A percentile compares a stretch with the other conserved stretches of the same genome.
phyloP scores from a whole-genome alignment of 1,140 invertebrate genomes.

The Orius insidiosus region DNA sequence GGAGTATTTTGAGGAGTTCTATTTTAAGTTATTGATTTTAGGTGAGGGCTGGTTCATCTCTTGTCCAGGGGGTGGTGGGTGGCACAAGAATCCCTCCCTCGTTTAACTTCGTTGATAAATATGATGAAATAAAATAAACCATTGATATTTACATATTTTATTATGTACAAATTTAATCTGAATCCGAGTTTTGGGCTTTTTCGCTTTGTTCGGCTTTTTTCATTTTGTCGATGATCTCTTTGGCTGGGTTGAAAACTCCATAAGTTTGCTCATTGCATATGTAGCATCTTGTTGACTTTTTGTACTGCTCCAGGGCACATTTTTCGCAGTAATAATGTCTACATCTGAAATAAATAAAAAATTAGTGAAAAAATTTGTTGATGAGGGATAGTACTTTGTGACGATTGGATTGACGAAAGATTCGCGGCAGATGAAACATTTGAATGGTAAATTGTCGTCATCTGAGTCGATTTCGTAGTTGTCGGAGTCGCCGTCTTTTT shows the following conservation, averaged over 20 bases:
- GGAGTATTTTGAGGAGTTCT: no score
- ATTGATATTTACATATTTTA: no score
- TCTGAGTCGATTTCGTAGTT: conserved; percentile 83
- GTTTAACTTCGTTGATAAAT: no score
- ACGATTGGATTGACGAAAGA: conserved; percentile 80
- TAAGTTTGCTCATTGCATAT: conserved; percentile 80
- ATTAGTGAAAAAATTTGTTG: conserved; percentile 3
- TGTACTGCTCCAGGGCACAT: conserved; percentile 80
- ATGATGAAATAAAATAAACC: no score
- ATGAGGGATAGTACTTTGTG: conserved; percentile 61
- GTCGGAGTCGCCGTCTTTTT: conserved; percentile 37
- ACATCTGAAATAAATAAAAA: conserved; percentile 47
- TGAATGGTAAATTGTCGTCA: conserved; percentile 79
- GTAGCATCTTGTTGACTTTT: conserved; percentile 78
- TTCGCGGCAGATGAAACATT: conserved; percentile 82
- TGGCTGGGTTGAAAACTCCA: conserved; percentile 90
- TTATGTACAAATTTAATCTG: no score
- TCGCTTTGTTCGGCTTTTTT: conserved; percentile 29
- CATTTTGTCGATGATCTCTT: conserved; percentile 55
- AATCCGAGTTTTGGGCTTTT: no score
- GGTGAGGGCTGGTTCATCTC: no score
- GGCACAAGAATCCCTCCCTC: no score
- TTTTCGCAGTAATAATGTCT: conserved; percentile 97
- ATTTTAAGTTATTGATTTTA: no score
- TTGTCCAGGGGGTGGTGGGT: no score